A percentile compares a stretch with the other conserved stretches of the same genome.
phyloP scores from a whole-genome alignment of 2,797 vertebrate genomes.

The Otolemur crassicaudatus region DNA sequence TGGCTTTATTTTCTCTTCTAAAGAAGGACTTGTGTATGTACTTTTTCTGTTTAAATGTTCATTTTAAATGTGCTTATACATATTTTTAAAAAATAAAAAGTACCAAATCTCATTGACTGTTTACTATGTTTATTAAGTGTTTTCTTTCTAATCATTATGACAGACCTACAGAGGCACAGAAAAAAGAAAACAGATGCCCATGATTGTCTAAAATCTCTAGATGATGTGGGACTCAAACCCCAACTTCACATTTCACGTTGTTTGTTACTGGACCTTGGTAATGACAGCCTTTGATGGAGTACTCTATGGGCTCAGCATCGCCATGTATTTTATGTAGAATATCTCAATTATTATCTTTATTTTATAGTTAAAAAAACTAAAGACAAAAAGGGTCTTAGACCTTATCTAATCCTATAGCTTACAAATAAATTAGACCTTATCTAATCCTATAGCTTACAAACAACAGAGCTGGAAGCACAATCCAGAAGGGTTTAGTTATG shows the following conservation, averaged over 20 bases:
- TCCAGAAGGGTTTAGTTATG: background rate
- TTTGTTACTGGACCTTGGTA: background rate
- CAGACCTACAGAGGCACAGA: background rate
- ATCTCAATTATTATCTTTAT: background rate
- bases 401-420: background rate
- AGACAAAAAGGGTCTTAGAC: background rate
- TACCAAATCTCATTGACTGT: background rate
- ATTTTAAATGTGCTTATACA: background rate
- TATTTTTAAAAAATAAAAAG: background rate
- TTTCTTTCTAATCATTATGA: background rate
- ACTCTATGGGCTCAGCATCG: rapidly evolving
- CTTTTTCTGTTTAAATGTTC: background rate
- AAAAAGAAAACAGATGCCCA: background rate
- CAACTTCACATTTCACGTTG: background rate
- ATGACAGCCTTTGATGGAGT: background rate
- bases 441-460: background rate
- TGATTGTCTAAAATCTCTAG: background rate
- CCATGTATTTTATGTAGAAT: background rate
- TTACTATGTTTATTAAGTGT: background rate
- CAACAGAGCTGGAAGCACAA: background rate
- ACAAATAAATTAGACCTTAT: too few species aligned
- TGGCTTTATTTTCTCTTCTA: background rate
- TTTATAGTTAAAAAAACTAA: background rate
- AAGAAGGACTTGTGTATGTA: background rate
- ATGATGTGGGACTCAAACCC: background rate